These are phyloP conservation scores for Leucosticte australis DNA, from an alignment of 2,113 vertebrate genomes.

Conservation along the genomic window DNA sequence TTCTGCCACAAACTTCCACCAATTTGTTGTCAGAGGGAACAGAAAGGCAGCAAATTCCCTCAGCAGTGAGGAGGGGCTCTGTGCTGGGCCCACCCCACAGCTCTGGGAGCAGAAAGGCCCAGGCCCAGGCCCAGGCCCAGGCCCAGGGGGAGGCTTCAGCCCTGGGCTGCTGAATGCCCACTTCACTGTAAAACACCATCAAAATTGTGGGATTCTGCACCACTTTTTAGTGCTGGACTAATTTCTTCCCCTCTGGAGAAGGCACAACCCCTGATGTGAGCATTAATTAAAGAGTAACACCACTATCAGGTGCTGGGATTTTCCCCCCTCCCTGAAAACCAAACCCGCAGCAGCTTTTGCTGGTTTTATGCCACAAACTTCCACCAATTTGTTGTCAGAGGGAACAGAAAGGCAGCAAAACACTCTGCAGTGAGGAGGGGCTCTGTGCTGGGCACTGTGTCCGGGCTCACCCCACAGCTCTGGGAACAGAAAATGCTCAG, in stretches of 20 bases:
- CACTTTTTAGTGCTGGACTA: too few species aligned
- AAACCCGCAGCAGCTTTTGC: too few species aligned
- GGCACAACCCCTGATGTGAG: neutral
- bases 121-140: neutral
- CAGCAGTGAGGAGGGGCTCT: neutral
- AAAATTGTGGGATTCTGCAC: neutral
- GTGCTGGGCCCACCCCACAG: neutral
- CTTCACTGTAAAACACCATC: neutral
- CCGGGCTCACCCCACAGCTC: neutral
- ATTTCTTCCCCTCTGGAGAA: neutral
- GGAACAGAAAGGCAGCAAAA: neutral
- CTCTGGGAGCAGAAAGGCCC: neutral
- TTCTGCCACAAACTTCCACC: too few species aligned
- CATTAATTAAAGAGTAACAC: too few species aligned
- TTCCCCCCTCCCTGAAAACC: too few species aligned
- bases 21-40: neutral
- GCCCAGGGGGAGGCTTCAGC: neutral
- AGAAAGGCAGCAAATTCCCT: neutral
- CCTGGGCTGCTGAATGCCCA: too few species aligned
- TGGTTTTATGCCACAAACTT: neutral
- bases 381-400: neutral
- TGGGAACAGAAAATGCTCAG: neutral
- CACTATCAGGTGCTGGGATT: too few species aligned
- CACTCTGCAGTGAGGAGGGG: neutral
- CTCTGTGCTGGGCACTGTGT: neutral